These are phyloP conservation scores for Mustela lutreola DNA, from an alignment of 2,113 vertebrate genomes.

Conservation along the genomic window DNA sequence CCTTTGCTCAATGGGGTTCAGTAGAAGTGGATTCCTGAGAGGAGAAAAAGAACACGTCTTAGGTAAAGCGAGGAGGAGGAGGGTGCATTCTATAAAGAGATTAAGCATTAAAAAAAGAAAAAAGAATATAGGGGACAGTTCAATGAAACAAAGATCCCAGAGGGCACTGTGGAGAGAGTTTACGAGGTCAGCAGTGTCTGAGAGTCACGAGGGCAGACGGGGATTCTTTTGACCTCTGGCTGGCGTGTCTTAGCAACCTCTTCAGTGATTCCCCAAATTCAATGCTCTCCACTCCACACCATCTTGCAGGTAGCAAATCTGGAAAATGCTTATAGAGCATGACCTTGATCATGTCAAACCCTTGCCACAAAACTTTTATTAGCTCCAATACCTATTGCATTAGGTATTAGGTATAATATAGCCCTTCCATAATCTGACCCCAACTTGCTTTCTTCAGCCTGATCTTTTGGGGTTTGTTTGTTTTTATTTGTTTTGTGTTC, in stretches of 20 bases:
- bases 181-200: neutral
- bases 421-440: neutral
- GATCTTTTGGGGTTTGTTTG: neutral
- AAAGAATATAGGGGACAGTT: neutral
- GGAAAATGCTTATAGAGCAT: neutral
- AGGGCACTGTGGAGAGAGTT: neutral
- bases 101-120: neutral
- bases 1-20: neutral
- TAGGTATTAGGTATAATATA: neutral
- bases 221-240: neutral
- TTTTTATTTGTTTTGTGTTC: slow-evolving; percentile 8
- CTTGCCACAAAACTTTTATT: neutral
- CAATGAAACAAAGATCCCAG: neutral
- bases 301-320: neutral
- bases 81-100: neutral
- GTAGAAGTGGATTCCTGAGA: neutral
- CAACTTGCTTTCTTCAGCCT: neutral
- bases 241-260: neutral
- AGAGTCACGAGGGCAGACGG: neutral
- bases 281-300: neutral
- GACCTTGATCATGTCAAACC: neutral
- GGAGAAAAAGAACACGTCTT: neutral
- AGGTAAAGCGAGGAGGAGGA: slow-evolving; percentile 23
- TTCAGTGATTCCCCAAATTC: neutral
- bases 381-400: neutral